A percentile compares a stretch with the other conserved stretches of the same genome.
Conservation (phyloP, 2,113 vertebrate species). For the Aramus guarauna region DNA sequence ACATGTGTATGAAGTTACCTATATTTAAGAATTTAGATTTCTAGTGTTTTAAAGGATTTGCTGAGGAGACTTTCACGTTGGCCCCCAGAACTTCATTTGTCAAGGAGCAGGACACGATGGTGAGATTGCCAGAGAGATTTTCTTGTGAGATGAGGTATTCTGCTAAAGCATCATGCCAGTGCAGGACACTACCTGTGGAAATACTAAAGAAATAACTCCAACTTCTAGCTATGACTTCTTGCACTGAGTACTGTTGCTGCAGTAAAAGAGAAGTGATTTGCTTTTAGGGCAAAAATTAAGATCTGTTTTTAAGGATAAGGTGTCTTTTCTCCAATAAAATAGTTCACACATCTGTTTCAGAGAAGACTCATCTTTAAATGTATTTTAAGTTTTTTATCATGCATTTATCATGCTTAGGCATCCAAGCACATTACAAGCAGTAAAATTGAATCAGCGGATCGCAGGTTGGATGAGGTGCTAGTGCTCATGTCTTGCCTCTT, state of each 20-base stretch:
- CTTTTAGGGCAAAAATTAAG: not conserved
- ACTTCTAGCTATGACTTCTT: not conserved
- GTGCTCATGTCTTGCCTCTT: not conserved
- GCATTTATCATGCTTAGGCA: not conserved
- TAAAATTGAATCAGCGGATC: not conserved
- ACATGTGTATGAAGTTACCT: rapidly evolving
- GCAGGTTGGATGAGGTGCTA: not conserved
- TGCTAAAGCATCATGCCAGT: not conserved
- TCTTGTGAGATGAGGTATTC: not conserved
- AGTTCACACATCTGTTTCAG: not conserved
- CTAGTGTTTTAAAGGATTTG: not conserved
- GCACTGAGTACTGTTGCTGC: not conserved
- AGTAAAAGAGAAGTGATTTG: not conserved
- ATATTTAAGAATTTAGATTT: not conserved
- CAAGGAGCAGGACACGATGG: not conserved
- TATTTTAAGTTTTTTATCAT: not conserved
- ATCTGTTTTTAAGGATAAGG: not conserved
- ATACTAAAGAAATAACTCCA: not conserved
- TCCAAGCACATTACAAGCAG: not conserved
- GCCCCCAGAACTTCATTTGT: not conserved
- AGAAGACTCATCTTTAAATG: not conserved
- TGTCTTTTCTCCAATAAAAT: not conserved
- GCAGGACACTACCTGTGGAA: not conserved
- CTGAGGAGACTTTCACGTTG: rapidly evolving
- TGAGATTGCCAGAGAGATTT: not conserved